Base-by-base conservation (phyloP, 2,797 vertebrate genomes). In the Australoheros facetus region DNA sequence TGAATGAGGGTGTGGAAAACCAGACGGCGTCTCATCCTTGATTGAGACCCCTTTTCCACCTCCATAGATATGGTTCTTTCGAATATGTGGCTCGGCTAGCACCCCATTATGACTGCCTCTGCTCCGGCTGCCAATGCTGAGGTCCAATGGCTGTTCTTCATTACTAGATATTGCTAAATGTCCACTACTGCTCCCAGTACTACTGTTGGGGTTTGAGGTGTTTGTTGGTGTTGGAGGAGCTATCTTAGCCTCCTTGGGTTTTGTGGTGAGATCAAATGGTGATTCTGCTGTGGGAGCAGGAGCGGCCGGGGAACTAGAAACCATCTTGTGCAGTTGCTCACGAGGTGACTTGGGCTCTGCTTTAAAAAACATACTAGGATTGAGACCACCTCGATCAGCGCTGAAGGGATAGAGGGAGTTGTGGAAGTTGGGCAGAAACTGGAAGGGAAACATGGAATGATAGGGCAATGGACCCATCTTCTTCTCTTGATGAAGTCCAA, bases 361-460 rank as follows among this genome's bases (percentile, higher is more conserved):
- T 93, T 99, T 99, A 91, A 98, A 97, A 94, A 99, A 96, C 95
- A 99, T 94, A 89, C 93, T 95, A 83, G 97, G 97, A 87, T 97
- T 96, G 76, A 99, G 96, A 89, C 95, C 88, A 45, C 89, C 91
- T 85, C 97, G 96, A 90, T 98, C 97, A 56, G 94, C 14, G 2
- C 94, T 95, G 73, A 96, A 95, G 54, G 97, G 97, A 83, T 98
- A 99, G 37, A 99, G 95, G 37, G 98, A 96, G 87, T 97, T 98
- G 82, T 98, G 97, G 82, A 99, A 98, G 89, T 97, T 98, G 90
- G 98, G 98, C 56, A 99, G 94, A 91, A 99, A 97, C 93, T 98
- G 98, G 85, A 99, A 99, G 9, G 98, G 98, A 91, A 99, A 98
- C 95, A 99, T 97, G 75, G 98, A 98, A 96, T 97, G 98, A 88